These are phyloP conservation scores for Calypte anna DNA, from an alignment of 2,113 vertebrate genomes.

Conservation along the genomic window DNA sequence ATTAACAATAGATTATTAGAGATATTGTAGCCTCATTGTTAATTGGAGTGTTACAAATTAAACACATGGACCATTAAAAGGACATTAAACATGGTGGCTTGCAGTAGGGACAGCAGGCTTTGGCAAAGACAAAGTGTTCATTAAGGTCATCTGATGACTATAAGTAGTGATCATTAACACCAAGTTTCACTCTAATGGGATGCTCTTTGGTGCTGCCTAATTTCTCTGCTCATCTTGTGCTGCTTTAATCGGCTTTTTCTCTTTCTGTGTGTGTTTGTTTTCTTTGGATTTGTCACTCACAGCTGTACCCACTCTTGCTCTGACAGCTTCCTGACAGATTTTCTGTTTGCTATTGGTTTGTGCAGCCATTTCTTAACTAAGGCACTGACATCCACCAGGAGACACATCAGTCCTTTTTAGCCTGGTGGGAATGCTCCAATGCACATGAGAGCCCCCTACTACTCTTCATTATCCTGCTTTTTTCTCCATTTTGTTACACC, in stretches of 20 bases:
- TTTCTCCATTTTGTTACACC: neutral
- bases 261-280: neutral
- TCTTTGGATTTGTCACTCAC: slow-evolving; percentile 1
- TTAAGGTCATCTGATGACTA: slow-evolving; percentile 45
- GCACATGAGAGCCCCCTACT: neutral
- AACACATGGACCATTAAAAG: slow-evolving; percentile 61
- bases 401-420: neutral
- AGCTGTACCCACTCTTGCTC: neutral
- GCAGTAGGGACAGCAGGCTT: neutral
- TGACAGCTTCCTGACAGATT: neutral
- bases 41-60: slow-evolving; percentile 57
- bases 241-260: neutral
- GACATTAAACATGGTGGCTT: slow-evolving; percentile 54
- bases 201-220: slow-evolving; percentile 38
- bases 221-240: slow-evolving; percentile 7
- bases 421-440: neutral
- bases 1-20: slow-evolving; percentile 51
- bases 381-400: neutral
- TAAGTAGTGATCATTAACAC: slow-evolving; percentile 6
- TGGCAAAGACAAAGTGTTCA: slow-evolving; percentile 63
- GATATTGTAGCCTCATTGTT: slow-evolving; percentile 4
- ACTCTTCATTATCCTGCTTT: neutral
- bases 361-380: neutral
- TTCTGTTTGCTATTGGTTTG: slow-evolving; percentile 14
- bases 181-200: slow-evolving; percentile 18